Evolutionary conservation across 2,797 vertebrate genomes (phyloP), one percentile per base, ranked within the genome.

Genomic region (Loris lydekkerianus): DNA sequence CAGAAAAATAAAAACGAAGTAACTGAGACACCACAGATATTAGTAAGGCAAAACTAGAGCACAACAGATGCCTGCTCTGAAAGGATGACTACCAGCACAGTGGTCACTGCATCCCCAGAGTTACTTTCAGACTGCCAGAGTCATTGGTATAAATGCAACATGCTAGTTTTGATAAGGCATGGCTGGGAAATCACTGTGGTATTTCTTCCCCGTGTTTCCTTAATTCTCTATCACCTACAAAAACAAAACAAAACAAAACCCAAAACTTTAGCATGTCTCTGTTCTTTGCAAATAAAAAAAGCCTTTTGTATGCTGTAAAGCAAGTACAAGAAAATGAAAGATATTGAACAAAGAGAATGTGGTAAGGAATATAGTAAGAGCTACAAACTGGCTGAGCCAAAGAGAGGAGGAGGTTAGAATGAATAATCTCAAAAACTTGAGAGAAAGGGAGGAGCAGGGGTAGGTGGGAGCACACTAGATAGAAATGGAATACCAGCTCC

Each of bases 231-330:
- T 70, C 56, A 46, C 4, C 11, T 61, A 72, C 7, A 60, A 60
- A 60, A 60, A 25, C 13, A 63, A 60, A 63, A 63, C 58, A 61
- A 61, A 8, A 67, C 29, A 63, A 82, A 85, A 84, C 10, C 10
- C 8, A 43, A 85, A 84, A 8, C 13, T 8, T 95, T 10, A 10
- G 21, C 14, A 81, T 43, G 34, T 11, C 18, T 81, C 67, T 87
- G 13, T 88, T 92, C 65, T 63, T 95, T 76, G 20, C 14, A 93
- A 89, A 81, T 1, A 73, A 31, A 81, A 84, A 91, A 94, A 84
- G 5, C 37, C 21, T 58, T 94, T 84, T 43, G 83, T 29, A 60
- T 4, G 63, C 67, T 58, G 86, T 93, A 87, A 93, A 93, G 53
- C n/a, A 85, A 53, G 8, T 72, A 49, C 3, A 29, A 90, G 49